A percentile compares a stretch with the other conserved stretches of the same genome.
These are phyloP conservation scores for Chaetoderma sp. DNA, from an alignment of 2,888 invertebrate species.

Conservation along the genomic window DNA sequence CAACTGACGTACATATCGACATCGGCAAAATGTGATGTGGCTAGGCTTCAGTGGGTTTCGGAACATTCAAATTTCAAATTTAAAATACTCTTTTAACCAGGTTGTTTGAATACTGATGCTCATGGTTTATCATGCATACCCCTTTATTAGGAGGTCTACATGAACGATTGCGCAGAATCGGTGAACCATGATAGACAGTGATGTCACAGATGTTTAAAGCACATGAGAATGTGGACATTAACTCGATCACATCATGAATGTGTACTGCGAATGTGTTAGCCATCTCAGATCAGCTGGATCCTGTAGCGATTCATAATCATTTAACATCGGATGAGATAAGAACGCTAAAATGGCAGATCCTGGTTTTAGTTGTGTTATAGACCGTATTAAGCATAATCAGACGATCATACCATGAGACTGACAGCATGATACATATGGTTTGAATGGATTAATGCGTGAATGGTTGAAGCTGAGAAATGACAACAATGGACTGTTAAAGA, in stretches of 20 bases:
- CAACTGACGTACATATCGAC: neutral
- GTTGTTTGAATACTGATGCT: constrained; percentile 27
- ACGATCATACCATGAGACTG: neutral
- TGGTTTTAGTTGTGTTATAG: neutral
- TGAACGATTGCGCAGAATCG: neutral
- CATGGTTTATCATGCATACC: constrained; percentile 29
- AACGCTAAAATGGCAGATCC: neutral
- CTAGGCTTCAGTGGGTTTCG: constrained; percentile 24
- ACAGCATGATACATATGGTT: neutral
- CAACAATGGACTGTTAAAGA: neutral
- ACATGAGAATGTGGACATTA: too few relatives aligned
- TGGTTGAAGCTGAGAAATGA: neutral
- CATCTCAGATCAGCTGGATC: too few relatives aligned
- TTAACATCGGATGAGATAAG: too few relatives aligned
- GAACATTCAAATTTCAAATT: constrained; percentile 25
- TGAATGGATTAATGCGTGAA: neutral
- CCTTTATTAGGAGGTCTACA: neutral
- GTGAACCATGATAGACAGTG: too few relatives aligned
- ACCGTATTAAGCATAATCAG: neutral
- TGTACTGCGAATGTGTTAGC: too few relatives aligned
- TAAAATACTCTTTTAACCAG: constrained; percentile 23
- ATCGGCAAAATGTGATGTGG: constrained; percentile 21
- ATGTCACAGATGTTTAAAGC: too few relatives aligned
- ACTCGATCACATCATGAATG: too few relatives aligned
- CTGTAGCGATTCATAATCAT: too few relatives aligned